These are phyloP conservation scores for Agrochola lychnidis DNA, from an alignment of 2,888 invertebrate genomes.

Conservation along the genomic window DNA sequence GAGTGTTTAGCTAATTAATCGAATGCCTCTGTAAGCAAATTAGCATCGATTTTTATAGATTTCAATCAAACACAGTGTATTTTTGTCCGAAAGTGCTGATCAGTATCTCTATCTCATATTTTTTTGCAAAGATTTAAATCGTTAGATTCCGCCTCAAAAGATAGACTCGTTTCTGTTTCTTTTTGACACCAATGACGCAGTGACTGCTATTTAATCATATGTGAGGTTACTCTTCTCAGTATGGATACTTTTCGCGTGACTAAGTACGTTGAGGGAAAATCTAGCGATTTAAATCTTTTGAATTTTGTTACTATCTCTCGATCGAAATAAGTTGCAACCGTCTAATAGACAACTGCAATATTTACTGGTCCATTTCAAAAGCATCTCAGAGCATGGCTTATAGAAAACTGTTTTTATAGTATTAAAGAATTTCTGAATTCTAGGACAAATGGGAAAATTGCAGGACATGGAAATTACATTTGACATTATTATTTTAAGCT, in stretches of 20 bases:
- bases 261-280: not conserved
- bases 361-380: too few species aligned
- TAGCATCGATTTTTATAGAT: not conserved
- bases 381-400: too few species aligned
- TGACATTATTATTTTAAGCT: too few species aligned
- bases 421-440: too few species aligned
- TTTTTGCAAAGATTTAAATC: too few species aligned
- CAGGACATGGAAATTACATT: too few species aligned
- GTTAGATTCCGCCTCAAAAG: too few species aligned
- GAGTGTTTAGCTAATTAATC: slow-evolving; percentile 8
- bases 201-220: too few species aligned
- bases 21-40: not conserved
- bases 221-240: not conserved
- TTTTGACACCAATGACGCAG: too few species aligned
- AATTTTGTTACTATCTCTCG: not conserved
- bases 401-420: too few species aligned
- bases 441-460: too few species aligned
- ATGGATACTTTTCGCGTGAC: not conserved
- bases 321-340: not conserved
- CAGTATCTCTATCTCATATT: not conserved
- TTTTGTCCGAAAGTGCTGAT: not conserved
- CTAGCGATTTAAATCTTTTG: not conserved
- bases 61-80: not conserved
- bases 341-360: not conserved
- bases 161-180: too few species aligned